Percentiles rank a stretch among this genome's conserved stretches.
phyloP scores from a whole-genome alignment of 2,797 vertebrate species.

The Eulemur albifrons region DNA sequence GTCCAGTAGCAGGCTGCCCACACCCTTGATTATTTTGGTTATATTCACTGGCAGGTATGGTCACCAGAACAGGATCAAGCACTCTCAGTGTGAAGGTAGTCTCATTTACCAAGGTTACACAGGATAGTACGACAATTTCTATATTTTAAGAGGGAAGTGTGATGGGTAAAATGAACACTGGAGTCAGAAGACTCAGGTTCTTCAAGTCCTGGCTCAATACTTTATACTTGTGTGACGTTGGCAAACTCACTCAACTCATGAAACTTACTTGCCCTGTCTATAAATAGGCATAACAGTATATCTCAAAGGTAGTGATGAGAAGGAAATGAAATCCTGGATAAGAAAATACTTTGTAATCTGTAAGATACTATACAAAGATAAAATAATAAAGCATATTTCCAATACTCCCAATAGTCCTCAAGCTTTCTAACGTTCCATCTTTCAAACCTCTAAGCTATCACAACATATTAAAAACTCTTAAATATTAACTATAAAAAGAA shows the following conservation, averaged over 20 bases:
- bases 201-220: not conserved
- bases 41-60: not conserved
- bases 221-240: not conserved
- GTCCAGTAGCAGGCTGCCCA: not conserved
- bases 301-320: not conserved
- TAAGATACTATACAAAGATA: not conserved
- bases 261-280: not conserved
- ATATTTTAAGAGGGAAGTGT: not conserved
- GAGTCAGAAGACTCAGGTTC: not conserved
- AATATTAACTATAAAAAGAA: not conserved
- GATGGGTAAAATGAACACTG: not conserved
- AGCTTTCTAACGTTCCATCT: not conserved
- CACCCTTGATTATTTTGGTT: not conserved
- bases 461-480: not conserved
- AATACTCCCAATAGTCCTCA: not conserved
- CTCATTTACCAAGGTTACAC: not conserved
- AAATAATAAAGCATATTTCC: not conserved
- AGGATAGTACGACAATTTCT: not conserved
- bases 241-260: not conserved
- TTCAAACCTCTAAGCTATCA: not conserved
- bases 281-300: accelerated
- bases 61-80: not conserved
- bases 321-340: not conserved
- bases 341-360: not conserved
- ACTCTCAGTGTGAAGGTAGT: not conserved